Conservation (phyloP, 2,797 vertebrate species). For the Sebastes reedi region DNA sequence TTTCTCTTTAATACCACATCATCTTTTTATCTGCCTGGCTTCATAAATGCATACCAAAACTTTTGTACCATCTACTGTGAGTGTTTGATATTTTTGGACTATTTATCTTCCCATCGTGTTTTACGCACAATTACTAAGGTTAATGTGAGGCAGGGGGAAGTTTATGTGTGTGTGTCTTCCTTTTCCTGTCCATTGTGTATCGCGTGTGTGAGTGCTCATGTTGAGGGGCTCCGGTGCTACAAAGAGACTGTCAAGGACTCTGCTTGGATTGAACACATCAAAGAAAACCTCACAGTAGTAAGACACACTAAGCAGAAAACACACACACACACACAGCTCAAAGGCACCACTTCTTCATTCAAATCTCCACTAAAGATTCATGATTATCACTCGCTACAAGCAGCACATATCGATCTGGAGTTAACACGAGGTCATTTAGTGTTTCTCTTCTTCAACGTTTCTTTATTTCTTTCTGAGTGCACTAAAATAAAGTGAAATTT, state of each 20-base stretch:
- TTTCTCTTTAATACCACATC: neutral
- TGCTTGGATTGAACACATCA: conserved; percentile 40
- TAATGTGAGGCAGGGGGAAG: conserved; percentile 25
- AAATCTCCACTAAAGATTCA: neutral
- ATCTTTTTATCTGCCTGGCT: neutral
- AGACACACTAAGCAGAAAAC: neutral
- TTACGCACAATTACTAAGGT: neutral
- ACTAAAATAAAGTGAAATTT: neutral
- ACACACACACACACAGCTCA: neutral
- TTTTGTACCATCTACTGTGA: neutral
- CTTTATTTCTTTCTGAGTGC: neutral
- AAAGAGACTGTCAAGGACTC: conserved; percentile 55
- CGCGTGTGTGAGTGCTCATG: conserved; percentile 9
- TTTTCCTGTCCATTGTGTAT: conserved; percentile 63
- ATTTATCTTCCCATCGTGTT: neutral
- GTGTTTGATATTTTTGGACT: neutral
- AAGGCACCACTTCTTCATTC: neutral
- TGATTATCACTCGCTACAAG: neutral
- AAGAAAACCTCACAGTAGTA: conserved; percentile 15
- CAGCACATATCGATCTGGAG: neutral
- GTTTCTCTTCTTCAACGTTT: neutral
- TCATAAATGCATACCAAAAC: neutral
- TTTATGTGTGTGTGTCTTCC: conserved; percentile 28
- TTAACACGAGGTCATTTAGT: neutral
- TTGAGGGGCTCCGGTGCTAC: conserved; percentile 8